A percentile compares a stretch with the other conserved stretches of the same genome.
These are phyloP conservation scores for Gorsachius goisagi DNA, from an alignment of 2,113 vertebrate genomes.

Conservation along the genomic window DNA sequence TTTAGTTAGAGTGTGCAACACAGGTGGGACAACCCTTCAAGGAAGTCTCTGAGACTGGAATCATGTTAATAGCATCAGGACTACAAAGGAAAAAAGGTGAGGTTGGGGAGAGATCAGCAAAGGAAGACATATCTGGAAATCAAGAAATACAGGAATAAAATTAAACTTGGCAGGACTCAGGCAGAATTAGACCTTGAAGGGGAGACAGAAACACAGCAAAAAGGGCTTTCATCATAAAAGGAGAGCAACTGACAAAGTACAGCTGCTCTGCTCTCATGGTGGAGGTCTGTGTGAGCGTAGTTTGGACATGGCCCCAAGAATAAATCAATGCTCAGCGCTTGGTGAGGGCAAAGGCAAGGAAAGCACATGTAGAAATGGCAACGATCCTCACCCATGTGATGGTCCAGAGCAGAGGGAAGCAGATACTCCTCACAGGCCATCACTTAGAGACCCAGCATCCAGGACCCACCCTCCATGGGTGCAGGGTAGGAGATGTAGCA, in stretches of 20 bases:
- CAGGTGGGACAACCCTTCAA: not conserved
- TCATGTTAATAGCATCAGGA: not conserved
- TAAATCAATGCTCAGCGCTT: not conserved
- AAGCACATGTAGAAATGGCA: not conserved
- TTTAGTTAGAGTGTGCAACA: not conserved
- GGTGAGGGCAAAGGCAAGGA: not conserved
- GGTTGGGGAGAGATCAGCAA: not conserved
- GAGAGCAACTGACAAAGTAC: not conserved
- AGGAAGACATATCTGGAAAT: not conserved
- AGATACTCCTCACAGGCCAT: not conserved
- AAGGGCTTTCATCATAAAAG: not conserved
- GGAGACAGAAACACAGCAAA: not conserved
- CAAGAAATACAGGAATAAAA: not conserved
- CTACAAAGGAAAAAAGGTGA: not conserved
- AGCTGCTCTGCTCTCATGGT: fast-evolving
- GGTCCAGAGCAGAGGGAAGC: not conserved
- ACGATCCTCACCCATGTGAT: not conserved
- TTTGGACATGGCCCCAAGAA: not conserved
- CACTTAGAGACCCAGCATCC: not conserved
- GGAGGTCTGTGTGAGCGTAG: not conserved
- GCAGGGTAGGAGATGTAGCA: not conserved
- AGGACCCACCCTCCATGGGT: fast-evolving
- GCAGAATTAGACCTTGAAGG: not conserved
- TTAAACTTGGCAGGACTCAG: not conserved
- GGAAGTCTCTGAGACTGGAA: not conserved